Base-by-base conservation (phyloP, 2,797 vertebrate genomes). In the Cynodonichthys magdalenae region DNA sequence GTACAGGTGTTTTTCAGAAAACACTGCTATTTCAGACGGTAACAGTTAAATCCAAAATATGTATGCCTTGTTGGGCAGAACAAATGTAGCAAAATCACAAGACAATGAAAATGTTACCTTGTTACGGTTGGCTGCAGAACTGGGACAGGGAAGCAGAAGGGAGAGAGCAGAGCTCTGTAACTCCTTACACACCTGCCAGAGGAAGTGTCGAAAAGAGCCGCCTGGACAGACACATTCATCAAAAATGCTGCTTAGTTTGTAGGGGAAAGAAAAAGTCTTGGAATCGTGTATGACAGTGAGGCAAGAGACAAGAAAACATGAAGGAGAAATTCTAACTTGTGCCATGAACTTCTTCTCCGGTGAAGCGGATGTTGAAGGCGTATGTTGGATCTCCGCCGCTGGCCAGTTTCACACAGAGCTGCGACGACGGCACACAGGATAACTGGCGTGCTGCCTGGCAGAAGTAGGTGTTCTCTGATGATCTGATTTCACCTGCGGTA, bases 171-270 rank as follows among this genome's bases (percentile, higher is more conserved):
- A 96, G 79, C 98, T 99, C 93, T 99, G 98, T 1, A 99, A 83
- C 90, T 99, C 98, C 72, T 98, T 98, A 60, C 98, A 99, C 61
- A 99, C 97, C 89, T 99, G 98, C 98, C 98, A 99, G 42, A 99
- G 91, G 89, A 99, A 99, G 90, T 99, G 98, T 53, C 98, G 95
- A 89, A 99, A 99, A 28, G 98, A 99, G 56, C 98, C 98, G 76
- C 98, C 98, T 66, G 67, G 74, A 72, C 65, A 75, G 15, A 76
- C 39, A 72, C 47, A 74, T 59, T 47, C 14, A 71, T 54, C 18
- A 67, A 27, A 68, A 56, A 1, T 51, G 11, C 14, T 62, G 64
- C 63, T 63, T 59, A 53, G 0, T 52, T 27, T 52, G 18, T 6
- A 3, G 12, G n/a, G 28, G 55, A 42, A 29, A 39, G 28, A 18